Evolutionary conservation across 1,140 invertebrate species (phyloP).

Genomic region (Pteromalus puparum): DNA sequence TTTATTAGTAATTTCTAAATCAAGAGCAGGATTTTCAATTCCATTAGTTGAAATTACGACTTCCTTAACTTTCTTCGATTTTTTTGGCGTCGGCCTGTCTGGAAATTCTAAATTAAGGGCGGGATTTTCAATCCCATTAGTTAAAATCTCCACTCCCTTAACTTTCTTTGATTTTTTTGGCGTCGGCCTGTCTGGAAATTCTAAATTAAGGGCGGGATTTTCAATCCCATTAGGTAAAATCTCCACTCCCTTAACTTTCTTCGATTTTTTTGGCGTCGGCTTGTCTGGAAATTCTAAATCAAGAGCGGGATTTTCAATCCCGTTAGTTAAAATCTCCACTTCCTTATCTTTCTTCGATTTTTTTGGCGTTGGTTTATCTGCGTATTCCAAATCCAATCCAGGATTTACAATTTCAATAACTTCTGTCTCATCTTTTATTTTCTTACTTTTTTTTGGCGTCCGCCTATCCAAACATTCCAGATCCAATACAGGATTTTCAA

Average conservation of each 20-base stretch:
- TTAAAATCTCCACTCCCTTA: neutral
- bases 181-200: neutral
- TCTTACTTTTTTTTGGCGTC: conserved; percentile 27
- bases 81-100: neutral
- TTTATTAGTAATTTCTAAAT: conserved; percentile 2
- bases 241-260: conserved; percentile 22
- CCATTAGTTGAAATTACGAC: neutral
- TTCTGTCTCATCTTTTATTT: neutral
- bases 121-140: conserved; percentile 60
- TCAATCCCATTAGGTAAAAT: conserved; percentile 12
- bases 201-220: conserved; percentile 25
- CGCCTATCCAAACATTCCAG: conserved; percentile 9
- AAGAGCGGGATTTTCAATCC: conserved; percentile 26
- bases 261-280: conserved; percentile 23
- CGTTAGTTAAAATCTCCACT: neutral
- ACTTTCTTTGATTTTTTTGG: conserved; percentile 1
- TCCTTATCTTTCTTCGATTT: conserved; percentile 50
- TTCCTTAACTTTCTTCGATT: conserved; percentile 5
- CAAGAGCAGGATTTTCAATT: conserved; percentile 16
- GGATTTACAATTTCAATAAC: conserved; percentile 55
- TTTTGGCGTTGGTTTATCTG: neutral
- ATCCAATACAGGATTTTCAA: conserved; percentile 47
- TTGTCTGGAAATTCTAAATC: conserved; percentile 22
- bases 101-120: conserved; percentile 59
- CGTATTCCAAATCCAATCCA: conserved; percentile 41